Conservation (phyloP, 2,888 invertebrate genomes). For the Crepidodera aurea region DNA sequence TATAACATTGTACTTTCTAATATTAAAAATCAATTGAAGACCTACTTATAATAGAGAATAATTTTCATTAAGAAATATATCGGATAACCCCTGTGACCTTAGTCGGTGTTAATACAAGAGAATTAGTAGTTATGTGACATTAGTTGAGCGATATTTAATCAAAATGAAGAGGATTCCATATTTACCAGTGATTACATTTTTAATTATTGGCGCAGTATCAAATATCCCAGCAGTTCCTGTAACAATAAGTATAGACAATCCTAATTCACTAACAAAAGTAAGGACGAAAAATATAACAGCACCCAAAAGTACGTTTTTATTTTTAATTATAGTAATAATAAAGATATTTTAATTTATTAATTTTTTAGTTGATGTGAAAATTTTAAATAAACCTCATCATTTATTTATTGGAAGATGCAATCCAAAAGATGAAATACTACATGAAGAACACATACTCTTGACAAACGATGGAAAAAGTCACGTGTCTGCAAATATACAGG, state of each 20-base stretch:
- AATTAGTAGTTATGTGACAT: not conserved
- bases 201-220: not conserved
- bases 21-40: not conserved
- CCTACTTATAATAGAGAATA: not conserved
- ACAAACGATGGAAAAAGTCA: slow-evolving; percentile 60
- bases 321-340: too few species aligned
- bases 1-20: too few species aligned
- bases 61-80: not conserved
- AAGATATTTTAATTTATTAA: slow-evolving; percentile 14
- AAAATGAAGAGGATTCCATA: slow-evolving; percentile 1
- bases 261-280: slow-evolving; percentile 30
- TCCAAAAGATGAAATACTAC: slow-evolving; percentile 51
- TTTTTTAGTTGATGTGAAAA: slow-evolving; percentile 54
- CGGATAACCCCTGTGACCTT: slow-evolving; percentile 1
- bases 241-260: slow-evolving; percentile 31
- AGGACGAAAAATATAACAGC: slow-evolving; percentile 36
- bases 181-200: too few species aligned
- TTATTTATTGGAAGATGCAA: slow-evolving; percentile 58
- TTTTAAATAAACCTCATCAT: slow-evolving; percentile 54
- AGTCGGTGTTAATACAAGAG: not conserved
- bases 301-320: slow-evolving; percentile 37
- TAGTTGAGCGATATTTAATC: not conserved
- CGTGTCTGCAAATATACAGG: slow-evolving; percentile 56
- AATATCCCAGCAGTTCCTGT: slow-evolving; percentile 14
- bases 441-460: slow-evolving; percentile 59